Base-by-base conservation (phyloP, 2,888 invertebrate genomes). In the Pterostichus niger region DNA sequence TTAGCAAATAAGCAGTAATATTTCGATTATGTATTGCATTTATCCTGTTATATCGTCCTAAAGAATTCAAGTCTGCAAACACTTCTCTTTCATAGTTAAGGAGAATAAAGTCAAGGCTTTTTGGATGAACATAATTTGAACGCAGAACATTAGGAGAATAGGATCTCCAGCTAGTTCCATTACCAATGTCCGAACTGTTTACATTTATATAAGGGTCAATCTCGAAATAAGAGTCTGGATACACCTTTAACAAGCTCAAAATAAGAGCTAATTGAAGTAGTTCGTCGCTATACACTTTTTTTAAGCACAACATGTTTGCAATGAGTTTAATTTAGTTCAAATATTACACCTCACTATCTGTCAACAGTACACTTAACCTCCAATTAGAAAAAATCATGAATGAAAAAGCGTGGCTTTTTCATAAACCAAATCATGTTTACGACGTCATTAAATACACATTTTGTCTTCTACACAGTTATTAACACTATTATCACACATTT, bases 211-310 rank as follows among this genome's bases (percentile, higher is more conserved):
- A 88, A 33, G 89, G 85, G 84, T 90, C 93, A 86, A 93, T 91
- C 64, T 92, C 91, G 76, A 95, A 89, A 87, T 94, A 93, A 31
- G 93, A 92, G 85, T 94, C 94, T 0, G 95, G 95, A 88, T 96
- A 94, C 11, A 95, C 94, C 86, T 96, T 93, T 80, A 97, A 89
- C 85, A 97, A 91, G 89, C 97, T 95, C 87, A 97, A 91, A 86
- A 97, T 92, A 89, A 98, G 89, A 86, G 97, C 95, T 86, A 97
- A 91, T 89, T 96, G 94, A 85, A 97, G 90, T 87, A 97, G 91
- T 91, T 96, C 96, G 89, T 96, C 95, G 76, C 95, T 93, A 87
- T 95, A 95, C 68, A 95, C 91, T 89, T 96, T 96, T 91, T 96
- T 96, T 86, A 96, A 90, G 86, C 95, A 94, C 90, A 96, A 92